phyloP scores from a whole-genome alignment of 2,797 vertebrate species.

The Aphelocoma californica region DNA sequence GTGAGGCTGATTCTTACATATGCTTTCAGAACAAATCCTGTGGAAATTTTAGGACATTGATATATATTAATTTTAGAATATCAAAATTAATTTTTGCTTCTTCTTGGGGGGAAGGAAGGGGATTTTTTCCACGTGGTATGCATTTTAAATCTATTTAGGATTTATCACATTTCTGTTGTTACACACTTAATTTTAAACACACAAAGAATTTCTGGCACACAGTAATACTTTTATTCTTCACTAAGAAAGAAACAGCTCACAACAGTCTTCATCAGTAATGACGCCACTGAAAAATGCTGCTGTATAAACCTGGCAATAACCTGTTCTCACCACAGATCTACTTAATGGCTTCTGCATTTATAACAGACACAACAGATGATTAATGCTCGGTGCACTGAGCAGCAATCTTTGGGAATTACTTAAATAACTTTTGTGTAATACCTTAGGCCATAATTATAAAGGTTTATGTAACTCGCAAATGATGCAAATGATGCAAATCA shows the following conservation, averaged over 20 bases:
- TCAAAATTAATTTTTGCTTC: not conserved
- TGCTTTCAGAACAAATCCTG: not conserved
- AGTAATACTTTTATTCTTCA: not conserved
- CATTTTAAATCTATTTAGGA: not conserved
- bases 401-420: conserved; percentile 70
- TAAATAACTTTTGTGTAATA: conserved; percentile 72
- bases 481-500: conserved; percentile 69
- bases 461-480: conserved; percentile 73
- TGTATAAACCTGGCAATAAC: conserved; percentile 52
- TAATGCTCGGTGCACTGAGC: conserved; percentile 61
- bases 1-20: not conserved
- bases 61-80: not conserved
- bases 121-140: not conserved
- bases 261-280: conserved; percentile 8
- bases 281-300: conserved; percentile 15
- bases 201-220: not conserved
- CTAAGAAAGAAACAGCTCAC: not conserved
- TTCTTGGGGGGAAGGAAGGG: fast-evolving
- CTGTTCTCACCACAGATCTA: conserved; percentile 36
- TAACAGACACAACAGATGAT: conserved; percentile 68
- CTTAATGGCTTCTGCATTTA: conserved; percentile 72
- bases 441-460: conserved; percentile 74
- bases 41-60: not conserved
- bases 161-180: not conserved
- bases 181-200: not conserved